Evolutionary conservation across 2,888 invertebrate genomes (phyloP), one percentile per base, ranked within the genome.

Genomic region (Calliphora vomitoria): DNA sequence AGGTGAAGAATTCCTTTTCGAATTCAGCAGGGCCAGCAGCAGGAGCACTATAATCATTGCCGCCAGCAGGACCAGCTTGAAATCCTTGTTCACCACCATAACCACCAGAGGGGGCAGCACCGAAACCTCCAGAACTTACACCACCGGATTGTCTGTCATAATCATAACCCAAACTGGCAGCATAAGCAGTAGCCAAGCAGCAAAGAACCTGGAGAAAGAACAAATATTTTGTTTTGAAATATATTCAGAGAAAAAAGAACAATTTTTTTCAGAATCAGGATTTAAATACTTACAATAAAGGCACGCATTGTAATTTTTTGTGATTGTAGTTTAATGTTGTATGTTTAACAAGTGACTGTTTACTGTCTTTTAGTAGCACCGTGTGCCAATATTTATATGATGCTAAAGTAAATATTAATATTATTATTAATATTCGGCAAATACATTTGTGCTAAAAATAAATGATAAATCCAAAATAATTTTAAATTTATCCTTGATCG

Each of bases 251-350:
- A 15, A 15, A 18, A 53, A 18, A 8, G 5, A 53, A 53, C 4
- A 8, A 6, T 53, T 44, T 11, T 44, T 44, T 44, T 13, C 6
- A 5, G 35, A 35, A 5, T 4, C 4, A 44, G 11, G 11, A 44
- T 44, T 1, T 38, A 1, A 8, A 44, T 78, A 75, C 89, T 89
- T 88, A 90, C 90, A 89, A 90, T 76, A 86, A 90, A 89, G 50
- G 88, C 78, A 80, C 99, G 99, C 99, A 90, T 98, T 60, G 41
- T 76, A 41, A 58, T 66, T 55, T 20, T 53, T 4, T 35, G 31
- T 76, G 98, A 90, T 74, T 47, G 1, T 38, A 18, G n/a, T 64
- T 8, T 98, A 35, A 78, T 74, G 85, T 74, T 60, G 13, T 35
- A 44, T 60, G 68, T 62, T 76, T 76, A 58, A 81, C 75, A 76